Base-by-base conservation (phyloP, 2,797 vertebrate genomes). In the Tokudaia tokunoshimensis region DNA sequence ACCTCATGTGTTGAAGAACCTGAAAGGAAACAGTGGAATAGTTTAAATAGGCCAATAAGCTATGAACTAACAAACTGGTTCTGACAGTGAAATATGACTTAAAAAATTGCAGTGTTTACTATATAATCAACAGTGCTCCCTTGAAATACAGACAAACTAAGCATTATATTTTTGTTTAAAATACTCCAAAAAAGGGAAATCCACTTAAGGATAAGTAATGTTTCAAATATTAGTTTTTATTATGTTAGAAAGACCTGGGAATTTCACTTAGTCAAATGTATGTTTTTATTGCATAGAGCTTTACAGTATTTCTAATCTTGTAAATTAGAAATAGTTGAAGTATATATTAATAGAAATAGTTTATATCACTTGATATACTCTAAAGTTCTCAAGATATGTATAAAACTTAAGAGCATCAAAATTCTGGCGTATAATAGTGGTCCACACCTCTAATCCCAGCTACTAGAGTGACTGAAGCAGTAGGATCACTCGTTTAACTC, bases 201-300 rank as follows among this genome's bases (percentile, higher is more conserved):
- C 17, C 50, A 61, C 80, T 63, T 83, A 83, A 93, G 19, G 44
- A 41, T 78, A 63, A 6, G 5, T 83, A 37, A 50, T 59, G 52
- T 94, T 88, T 57, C 15, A 74, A 89, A 80, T 74, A 34, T 31
- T 83, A 70, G 59, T 78, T 72, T 81, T 74, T 74, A 61, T 72
- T 90, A 59, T 89, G 47, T 80, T 80, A 12, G 20, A 41, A 26
- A 67, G 79, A 59, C 15, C 7, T 85, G 26, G 47, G 26, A 93
- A 70, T 87, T 90, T 93, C 34, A 41, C 34, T 81, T 61, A 86
- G 72, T 89, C 47, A 75, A 37, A 86, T 76, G 31, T 55, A 86
- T 94, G 50, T 22, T 89, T 92, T 92, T 89, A 78, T 81, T 61
- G 44, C 13, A 87, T 57, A 82, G 50, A 55, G 52, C 55, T 41